Conservation (phyloP, 2,113 vertebrate species). For the Zapornia atra region DNA sequence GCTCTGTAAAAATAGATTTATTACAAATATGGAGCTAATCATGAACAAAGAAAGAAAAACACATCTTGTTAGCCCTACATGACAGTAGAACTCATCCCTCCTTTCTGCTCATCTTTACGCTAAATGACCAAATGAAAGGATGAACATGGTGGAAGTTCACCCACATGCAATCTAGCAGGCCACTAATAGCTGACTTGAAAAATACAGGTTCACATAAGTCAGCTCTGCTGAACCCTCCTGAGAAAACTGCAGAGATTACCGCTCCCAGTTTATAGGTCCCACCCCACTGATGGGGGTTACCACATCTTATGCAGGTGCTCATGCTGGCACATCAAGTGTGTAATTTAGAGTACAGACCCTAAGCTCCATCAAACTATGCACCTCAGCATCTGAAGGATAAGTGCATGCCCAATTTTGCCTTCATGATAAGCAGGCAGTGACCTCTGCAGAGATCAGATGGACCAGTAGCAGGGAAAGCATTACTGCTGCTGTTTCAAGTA, state of each 20-base stretch:
- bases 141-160: neutral
- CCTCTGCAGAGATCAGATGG: neutral
- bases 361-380: neutral
- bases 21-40: neutral
- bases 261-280: neutral
- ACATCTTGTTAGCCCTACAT: neutral
- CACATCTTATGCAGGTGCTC: neutral
- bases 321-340: neutral
- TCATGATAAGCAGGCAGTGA: neutral
- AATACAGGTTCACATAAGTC: accelerated
- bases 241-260: neutral
- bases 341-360: neutral
- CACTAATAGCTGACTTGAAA: neutral
- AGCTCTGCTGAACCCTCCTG: neutral
- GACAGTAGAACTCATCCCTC: neutral
- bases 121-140: neutral
- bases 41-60: neutral
- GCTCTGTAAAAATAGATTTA: neutral
- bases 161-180: neutral
- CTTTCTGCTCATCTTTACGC: neutral
- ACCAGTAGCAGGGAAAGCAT: neutral
- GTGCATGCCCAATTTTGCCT: neutral
- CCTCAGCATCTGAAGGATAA: neutral
- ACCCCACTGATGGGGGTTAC: neutral
- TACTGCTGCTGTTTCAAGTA: neutral